These are phyloP conservation scores for Drosophila nebulosa DNA, from an alignment of 1,140 invertebrate genomes.

Conservation along the genomic window DNA sequence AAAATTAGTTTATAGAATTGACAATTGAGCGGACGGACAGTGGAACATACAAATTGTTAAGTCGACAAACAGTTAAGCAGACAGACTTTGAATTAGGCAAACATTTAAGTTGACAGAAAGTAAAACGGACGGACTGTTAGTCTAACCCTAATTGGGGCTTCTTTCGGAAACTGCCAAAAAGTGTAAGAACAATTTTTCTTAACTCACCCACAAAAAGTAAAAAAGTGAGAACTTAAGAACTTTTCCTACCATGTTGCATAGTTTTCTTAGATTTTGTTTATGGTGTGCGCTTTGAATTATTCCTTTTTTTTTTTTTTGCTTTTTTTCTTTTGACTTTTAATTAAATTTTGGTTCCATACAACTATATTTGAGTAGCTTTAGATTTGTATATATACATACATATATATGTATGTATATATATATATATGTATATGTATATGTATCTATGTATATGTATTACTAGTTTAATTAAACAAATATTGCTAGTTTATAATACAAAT, in stretches of 20 bases:
- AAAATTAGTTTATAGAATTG: no score
- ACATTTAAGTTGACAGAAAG: no score
- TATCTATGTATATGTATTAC: conserved; percentile 31
- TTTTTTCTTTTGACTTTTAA: conserved; percentile 37
- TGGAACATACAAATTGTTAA: no score
- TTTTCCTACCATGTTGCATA: background rate
- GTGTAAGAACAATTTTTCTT: no score
- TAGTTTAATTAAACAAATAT: conserved; percentile 77
- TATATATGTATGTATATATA: conserved; percentile 26
- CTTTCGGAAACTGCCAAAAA: no score
- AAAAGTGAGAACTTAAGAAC: no score
- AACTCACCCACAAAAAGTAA: no score
- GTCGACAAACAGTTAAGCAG: no score
- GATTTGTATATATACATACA: conserved; percentile 19
- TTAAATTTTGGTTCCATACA: conserved; percentile 53
- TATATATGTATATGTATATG: conserved; percentile 29
- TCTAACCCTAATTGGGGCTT: no score
- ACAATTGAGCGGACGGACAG: no score
- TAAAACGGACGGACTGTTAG: no score
- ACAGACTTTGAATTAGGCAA: no score
- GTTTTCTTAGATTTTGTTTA: background rate
- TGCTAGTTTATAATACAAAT: conserved; percentile 79
- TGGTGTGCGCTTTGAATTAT: conserved; percentile 31
- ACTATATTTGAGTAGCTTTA: conserved; percentile 19
- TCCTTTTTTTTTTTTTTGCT: conserved; percentile 23